Evolutionary conservation across 2,888 invertebrate species (phyloP).

Genomic region (Chloroclystis v-ata): DNA sequence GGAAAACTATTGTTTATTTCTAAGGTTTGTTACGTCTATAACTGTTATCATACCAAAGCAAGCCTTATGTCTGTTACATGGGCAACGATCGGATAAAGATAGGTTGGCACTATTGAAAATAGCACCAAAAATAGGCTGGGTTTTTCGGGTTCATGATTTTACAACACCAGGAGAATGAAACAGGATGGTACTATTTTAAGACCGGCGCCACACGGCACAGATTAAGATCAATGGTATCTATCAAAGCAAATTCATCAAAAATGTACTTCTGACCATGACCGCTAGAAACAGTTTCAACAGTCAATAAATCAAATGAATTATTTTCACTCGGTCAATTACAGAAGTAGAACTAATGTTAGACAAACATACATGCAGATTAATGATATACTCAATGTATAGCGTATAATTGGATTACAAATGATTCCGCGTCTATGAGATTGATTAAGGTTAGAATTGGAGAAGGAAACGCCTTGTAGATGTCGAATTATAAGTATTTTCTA

Average conservation of each 20-base stretch:
- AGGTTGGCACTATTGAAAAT: no score
- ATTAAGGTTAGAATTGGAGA: slow-evolving; percentile 41
- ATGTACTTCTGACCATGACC: not conserved
- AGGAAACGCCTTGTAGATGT: slow-evolving; percentile 25
- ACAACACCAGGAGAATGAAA: no score
- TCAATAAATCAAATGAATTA: slow-evolving; percentile 41
- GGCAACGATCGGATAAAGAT: no score
- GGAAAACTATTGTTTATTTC: no score
- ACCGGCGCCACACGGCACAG: no score
- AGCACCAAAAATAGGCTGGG: no score
- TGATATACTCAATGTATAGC: slow-evolving; percentile 54
- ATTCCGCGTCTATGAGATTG: slow-evolving; percentile 52
- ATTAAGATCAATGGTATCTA: not conserved
- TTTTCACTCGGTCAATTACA: slow-evolving; percentile 38
- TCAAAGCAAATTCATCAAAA: not conserved
- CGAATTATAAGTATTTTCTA: not conserved
- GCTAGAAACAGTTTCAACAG: slow-evolving; percentile 6
- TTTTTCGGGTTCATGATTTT: no score
- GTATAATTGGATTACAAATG: slow-evolving; percentile 71
- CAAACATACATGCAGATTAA: slow-evolving; percentile 67
- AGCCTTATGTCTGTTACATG: no score
- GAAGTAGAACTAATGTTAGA: slow-evolving; percentile 43
- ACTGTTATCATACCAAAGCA: no score
- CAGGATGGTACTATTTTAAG: no score
- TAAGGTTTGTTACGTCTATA: no score